Evolutionary conservation across 2,888 invertebrate genomes (phyloP).

Genomic region (Atethmia centrago): DNA sequence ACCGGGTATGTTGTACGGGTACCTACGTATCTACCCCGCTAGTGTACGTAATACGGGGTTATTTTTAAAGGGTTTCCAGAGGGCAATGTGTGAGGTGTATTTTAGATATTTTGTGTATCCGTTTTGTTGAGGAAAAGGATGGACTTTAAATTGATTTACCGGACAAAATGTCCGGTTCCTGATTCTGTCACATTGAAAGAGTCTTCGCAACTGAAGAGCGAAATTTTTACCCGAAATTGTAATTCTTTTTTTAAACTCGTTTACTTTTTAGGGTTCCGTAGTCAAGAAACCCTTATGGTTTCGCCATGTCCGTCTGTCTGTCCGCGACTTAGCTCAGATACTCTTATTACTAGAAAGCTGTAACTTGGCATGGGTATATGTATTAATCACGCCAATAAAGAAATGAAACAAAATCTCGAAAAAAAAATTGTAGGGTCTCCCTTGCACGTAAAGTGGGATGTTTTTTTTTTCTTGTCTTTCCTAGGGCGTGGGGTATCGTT

Average conservation of each 20-base stretch:
- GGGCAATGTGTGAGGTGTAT: conserved; percentile 46
- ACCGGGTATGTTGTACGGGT: conserved; percentile 57
- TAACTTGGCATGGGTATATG: too few species aligned
- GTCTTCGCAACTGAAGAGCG: background rate
- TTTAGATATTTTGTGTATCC: conserved; percentile 35
- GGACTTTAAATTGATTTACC: background rate
- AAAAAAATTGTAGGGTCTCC: too few species aligned
- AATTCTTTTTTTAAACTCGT: background rate
- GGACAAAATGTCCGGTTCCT: background rate
- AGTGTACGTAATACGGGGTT: conserved; percentile 51
- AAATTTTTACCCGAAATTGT: background rate
- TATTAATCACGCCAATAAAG: too few species aligned
- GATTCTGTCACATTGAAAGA: background rate
- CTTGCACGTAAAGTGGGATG: too few species aligned
- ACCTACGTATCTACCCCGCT: conserved; percentile 43
- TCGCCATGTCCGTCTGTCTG: too few species aligned
- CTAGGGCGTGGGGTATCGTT: too few species aligned
- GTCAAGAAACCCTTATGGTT: too few species aligned
- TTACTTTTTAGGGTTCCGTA: too few species aligned
- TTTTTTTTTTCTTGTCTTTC: too few species aligned
- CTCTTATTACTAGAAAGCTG: too few species aligned
- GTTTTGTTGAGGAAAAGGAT: conserved; percentile 10
- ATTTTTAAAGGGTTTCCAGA: conserved; percentile 64
- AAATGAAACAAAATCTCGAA: too few species aligned
- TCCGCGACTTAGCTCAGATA: too few species aligned